A percentile compares a stretch with the other conserved stretches of the same genome.
phyloP scores from a whole-genome alignment of 2,797 vertebrate species.

The Botia kubotai region DNA sequence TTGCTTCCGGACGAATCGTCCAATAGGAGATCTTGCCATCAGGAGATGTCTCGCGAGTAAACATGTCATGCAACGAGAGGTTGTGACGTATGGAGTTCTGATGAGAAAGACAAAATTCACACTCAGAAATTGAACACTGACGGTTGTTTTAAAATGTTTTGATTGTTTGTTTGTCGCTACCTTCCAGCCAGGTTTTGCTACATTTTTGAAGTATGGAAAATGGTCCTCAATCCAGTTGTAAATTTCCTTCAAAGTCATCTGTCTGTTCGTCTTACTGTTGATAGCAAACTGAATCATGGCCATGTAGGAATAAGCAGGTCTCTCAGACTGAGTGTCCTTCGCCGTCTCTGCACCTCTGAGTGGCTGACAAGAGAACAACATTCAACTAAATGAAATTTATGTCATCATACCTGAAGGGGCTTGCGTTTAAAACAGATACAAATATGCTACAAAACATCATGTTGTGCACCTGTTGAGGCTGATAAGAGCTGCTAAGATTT shows the following conservation, averaged over 20 bases:
- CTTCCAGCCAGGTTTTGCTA: conserved; percentile 97
- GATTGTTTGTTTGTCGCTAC: conserved; percentile 67
- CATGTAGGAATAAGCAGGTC: conserved; percentile 97
- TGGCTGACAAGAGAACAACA: conserved; percentile 5
- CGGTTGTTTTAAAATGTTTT: background rate
- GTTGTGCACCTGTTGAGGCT: conserved; percentile 66
- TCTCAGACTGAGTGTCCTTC: conserved; percentile 75
- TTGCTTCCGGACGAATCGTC: conserved; percentile 96
- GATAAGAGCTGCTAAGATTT: conserved; percentile 65
- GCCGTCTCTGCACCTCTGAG: conserved; percentile 39
- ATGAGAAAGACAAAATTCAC: background rate
- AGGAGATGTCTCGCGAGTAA: conserved; percentile 86
- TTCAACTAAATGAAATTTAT: background rate
- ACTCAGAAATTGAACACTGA: background rate
- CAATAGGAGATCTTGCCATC: conserved; percentile 92
- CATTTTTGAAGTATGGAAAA: conserved; percentile 92
- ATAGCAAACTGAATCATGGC: conserved; percentile 99
- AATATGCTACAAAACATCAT: background rate
- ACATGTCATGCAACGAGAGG: conserved; percentile 96
- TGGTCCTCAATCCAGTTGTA: conserved; percentile 96
- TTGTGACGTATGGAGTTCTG: conserved; percentile 98
- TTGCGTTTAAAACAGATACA: background rate
- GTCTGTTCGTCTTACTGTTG: conserved; percentile 87
- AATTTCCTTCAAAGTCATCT: conserved; percentile 96
- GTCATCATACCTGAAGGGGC: background rate